Evolutionary conservation across 2,113 vertebrate species (phyloP).

Genomic region (Aldabrachelys gigantea): DNA sequence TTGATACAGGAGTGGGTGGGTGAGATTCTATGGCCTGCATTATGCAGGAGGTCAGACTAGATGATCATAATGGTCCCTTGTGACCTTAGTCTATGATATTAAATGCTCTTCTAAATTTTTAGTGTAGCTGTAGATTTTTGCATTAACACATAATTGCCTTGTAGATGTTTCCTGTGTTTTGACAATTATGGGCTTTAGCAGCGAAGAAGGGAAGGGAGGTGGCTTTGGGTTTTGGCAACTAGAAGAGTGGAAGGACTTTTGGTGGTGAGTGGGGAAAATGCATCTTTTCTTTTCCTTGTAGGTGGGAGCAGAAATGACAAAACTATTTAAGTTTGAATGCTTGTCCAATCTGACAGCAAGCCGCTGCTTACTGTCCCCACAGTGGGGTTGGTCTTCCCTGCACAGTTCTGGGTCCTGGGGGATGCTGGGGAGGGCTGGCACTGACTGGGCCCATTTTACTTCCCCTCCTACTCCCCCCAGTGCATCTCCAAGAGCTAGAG

Average conservation of each 20-base stretch:
- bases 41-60: too few relatives aligned
- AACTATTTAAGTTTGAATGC: neutral
- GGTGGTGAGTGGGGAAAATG: neutral
- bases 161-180: neutral
- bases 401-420: neutral
- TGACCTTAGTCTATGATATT: neutral
- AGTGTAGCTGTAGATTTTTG: neutral
- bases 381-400: neutral
- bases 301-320: neutral
- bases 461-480: neutral
- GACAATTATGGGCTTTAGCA: neutral
- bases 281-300: neutral
- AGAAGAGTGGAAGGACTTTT: neutral
- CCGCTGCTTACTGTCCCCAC: neutral
- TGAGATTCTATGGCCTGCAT: too few relatives aligned
- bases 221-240: neutral
- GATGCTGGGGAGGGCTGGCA: neutral
- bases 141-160: neutral
- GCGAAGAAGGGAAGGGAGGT: neutral
- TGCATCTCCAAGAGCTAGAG: neutral
- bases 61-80: too few relatives aligned
- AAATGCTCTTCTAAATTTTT: neutral
- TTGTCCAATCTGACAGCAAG: neutral
- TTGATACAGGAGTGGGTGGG: too few relatives aligned
- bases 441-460: neutral